Evolutionary conservation across 2,797 vertebrate species (phyloP).

Genomic region (Podargus strigoides): DNA sequence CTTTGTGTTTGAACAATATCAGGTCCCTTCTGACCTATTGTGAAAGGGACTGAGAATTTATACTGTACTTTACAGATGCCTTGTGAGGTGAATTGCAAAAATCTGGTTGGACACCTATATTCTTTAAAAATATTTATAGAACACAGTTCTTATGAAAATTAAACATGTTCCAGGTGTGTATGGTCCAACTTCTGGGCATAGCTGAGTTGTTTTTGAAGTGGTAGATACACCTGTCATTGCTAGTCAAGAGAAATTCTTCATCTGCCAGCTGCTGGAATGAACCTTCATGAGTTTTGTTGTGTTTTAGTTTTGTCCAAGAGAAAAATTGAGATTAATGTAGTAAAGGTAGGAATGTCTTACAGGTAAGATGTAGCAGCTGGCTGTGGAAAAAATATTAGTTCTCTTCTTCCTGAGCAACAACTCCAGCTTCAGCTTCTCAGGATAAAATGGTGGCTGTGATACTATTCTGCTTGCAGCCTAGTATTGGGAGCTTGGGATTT

Average conservation of each 20-base stretch:
- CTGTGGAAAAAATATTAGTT: not conserved
- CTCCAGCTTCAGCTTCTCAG: not conserved
- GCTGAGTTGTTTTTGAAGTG: slow-evolving; percentile 33
- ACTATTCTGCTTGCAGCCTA: not conserved
- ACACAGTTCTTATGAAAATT: slow-evolving; percentile 60
- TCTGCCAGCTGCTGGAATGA: slow-evolving; percentile 5
- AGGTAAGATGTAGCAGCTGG: not conserved
- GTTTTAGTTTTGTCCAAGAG: not conserved
- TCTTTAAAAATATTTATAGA: slow-evolving; percentile 61
- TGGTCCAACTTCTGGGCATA: not conserved
- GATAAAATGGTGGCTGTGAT: not conserved
- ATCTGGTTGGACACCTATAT: slow-evolving; percentile 44
- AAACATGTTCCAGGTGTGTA: slow-evolving; percentile 69
- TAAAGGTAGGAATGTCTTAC: not conserved
- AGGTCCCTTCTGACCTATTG: slow-evolving; percentile 52
- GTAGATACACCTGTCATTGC: slow-evolving; percentile 46
- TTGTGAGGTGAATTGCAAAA: slow-evolving; percentile 55
- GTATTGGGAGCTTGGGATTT: not conserved
- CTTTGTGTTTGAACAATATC: slow-evolving; percentile 42
- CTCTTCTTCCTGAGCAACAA: not conserved
- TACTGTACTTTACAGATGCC: slow-evolving; percentile 38
- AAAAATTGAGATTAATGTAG: not conserved
- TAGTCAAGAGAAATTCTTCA: slow-evolving; percentile 24
- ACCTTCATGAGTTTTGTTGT: not conserved
- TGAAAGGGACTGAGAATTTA: slow-evolving; percentile 50